phyloP scores from a whole-genome alignment of 2,797 vertebrate genomes.

The Ambastaia sidthimunki region DNA sequence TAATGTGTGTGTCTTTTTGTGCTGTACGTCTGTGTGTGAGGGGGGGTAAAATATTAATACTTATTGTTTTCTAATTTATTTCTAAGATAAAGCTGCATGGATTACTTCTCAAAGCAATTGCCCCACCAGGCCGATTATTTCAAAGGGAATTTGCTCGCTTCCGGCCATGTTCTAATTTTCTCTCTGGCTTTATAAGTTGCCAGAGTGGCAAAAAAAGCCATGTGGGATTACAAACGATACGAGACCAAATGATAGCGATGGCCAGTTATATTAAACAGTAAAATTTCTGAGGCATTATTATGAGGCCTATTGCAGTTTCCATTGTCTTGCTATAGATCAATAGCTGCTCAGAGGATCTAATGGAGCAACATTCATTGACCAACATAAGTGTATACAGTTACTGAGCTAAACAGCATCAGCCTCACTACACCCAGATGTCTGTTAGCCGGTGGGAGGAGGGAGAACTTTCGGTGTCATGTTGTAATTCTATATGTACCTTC shows the following conservation, averaged over 20 bases:
- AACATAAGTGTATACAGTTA: constrained; percentile 77
- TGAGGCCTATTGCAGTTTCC: constrained; percentile 54
- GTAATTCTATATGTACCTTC: constrained; percentile 73
- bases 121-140: constrained; percentile 22
- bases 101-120: constrained; percentile 32
- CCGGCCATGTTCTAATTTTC: constrained; percentile 13
- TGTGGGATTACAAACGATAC: neutral
- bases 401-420: constrained; percentile 71
- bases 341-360: constrained; percentile 59
- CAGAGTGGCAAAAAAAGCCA: neutral
- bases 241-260: neutral
- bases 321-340: constrained; percentile 68
- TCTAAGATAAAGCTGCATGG: neutral
- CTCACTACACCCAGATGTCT: constrained; percentile 72
- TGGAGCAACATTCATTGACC: constrained; percentile 47
- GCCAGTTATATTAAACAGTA: constrained; percentile 35
- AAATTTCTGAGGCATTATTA: constrained; percentile 20
- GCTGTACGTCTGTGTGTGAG: neutral
- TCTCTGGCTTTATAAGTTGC: constrained; percentile 10
- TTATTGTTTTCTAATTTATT: constrained; percentile 17
- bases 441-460: constrained; percentile 66
- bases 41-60: neutral
- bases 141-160: constrained; percentile 6
- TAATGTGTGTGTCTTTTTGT: neutral
- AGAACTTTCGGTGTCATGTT: constrained; percentile 72